Evolutionary conservation across 2,797 vertebrate species (phyloP).

Genomic region (Hydrophis major): DNA sequence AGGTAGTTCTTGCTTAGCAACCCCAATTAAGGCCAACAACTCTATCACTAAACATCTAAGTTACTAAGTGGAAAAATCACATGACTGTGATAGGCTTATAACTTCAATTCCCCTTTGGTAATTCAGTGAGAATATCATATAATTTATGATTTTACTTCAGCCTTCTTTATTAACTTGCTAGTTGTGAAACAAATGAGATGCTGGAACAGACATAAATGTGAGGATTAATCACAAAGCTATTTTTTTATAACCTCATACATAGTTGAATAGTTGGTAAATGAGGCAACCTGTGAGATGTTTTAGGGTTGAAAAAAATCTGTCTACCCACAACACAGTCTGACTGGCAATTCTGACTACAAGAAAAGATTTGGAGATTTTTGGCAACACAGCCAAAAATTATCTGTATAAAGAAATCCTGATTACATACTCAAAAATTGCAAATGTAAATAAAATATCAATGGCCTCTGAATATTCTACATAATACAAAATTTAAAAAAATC

Average conservation of each 20-base stretch:
- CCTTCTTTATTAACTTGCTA: neutral
- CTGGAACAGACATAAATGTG: neutral
- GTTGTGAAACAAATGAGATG: neutral
- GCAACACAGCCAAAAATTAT: neutral
- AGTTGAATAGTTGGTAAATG: neutral
- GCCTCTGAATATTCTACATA: neutral
- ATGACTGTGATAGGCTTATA: neutral
- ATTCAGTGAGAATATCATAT: neutral
- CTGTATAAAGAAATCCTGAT: neutral
- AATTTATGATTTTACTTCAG: neutral
- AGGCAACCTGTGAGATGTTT: neutral
- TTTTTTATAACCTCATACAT: neutral
- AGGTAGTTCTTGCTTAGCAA: neutral
- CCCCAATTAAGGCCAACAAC: neutral
- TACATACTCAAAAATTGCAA: neutral
- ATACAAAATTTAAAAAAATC: neutral
- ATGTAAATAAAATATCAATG: neutral
- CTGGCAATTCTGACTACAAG: neutral
- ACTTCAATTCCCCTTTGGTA: neutral
- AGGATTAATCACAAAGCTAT: neutral
- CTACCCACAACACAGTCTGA: neutral
- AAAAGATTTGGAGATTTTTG: neutral
- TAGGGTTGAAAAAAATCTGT: neutral
- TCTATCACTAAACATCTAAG: neutral
- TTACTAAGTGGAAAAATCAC: neutral